Base-by-base conservation (phyloP, 2,888 invertebrate species). In the Phortica okadai region DNA sequence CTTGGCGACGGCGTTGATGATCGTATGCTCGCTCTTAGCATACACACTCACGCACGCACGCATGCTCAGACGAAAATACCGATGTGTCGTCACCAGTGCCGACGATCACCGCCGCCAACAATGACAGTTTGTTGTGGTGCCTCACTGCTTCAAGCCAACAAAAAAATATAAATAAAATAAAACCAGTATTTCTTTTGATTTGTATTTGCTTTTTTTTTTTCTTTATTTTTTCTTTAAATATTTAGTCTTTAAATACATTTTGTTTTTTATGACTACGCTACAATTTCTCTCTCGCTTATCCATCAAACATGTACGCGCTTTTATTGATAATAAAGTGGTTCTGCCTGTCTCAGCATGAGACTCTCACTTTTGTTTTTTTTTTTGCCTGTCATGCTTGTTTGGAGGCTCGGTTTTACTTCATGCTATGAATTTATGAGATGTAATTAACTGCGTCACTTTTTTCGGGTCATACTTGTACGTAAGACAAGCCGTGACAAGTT, bases 331-430 rank as follows among this genome's bases (percentile, higher is more conserved):
- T 58, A 10, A 4, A 70, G 21, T 73, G 33, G 33, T 33, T 33
- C 33, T 33, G 33, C 33, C 33, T 33, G 33, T 33, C 33, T 69
- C 66, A 56, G 59, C 73, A 76, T 42, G 66, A 72, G 88, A 88
- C 89, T 89, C 88, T 88, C 88, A 87, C 88, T 89, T 88, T 88
- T 83, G 78, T 56, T 56, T 14, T 56, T 56, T 14, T 10, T 69
- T 50, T 44, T 10, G 33, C 76, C 79, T 69, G 76, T 73, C 45
- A 56, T 74, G 76, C 76, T 75, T 54, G 73, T 72, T 72, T 72
- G 54, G 16, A 41, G 33, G 25, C 70, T 70, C 59, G 14, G 8
- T 58, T n/a, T 54, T 16, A 8, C 44, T 62, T 62, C 44, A 11
- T 16, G 44, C 10, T 66, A 54, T 25, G 64, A 81, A 70, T 69